Evolutionary conservation across 2,888 invertebrate species (phyloP).

Genomic region (Lepidocyrtinus sp.): DNA sequence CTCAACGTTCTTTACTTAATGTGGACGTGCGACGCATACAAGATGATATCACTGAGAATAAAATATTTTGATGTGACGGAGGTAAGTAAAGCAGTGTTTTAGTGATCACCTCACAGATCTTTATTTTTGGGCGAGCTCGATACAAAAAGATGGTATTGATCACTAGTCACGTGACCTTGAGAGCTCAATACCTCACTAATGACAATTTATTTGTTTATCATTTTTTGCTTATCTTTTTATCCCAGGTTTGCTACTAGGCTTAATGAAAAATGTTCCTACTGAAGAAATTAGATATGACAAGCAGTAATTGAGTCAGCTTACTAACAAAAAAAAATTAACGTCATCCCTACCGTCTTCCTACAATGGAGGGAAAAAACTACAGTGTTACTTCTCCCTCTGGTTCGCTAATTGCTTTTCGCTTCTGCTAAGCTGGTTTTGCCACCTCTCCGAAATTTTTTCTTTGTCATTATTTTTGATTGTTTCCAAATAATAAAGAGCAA

Average conservation of each 20-base stretch:
- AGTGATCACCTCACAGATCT: no score
- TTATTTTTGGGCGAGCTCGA: not conserved
- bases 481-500: constrained; percentile 16
- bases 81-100: no score
- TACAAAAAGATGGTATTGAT: constrained; percentile 22
- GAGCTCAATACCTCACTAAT: constrained; percentile 46
- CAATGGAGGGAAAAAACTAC: not conserved
- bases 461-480: constrained; percentile 35
- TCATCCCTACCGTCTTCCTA: not conserved
- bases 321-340: not conserved
- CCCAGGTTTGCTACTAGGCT: constrained; percentile 38
- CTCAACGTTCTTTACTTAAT: constrained; percentile 17
- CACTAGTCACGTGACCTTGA: constrained; percentile 35
- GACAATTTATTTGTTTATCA: constrained; percentile 42
- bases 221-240: constrained; percentile 20
- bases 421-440: constrained; percentile 17
- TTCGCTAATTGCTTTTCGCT: constrained; percentile 15
- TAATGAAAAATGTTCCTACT: constrained; percentile 18
- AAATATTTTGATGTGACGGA: constrained; percentile 18
- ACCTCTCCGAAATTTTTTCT: not conserved
- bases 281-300: not conserved
- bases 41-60: constrained; percentile 38
- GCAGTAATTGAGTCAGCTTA: not conserved
- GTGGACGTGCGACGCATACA: constrained; percentile 43
- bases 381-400: not conserved